These are phyloP conservation scores for Drosophila subquinaria DNA, from an alignment of 2,888 invertebrate species.

Conservation along the genomic window DNA sequence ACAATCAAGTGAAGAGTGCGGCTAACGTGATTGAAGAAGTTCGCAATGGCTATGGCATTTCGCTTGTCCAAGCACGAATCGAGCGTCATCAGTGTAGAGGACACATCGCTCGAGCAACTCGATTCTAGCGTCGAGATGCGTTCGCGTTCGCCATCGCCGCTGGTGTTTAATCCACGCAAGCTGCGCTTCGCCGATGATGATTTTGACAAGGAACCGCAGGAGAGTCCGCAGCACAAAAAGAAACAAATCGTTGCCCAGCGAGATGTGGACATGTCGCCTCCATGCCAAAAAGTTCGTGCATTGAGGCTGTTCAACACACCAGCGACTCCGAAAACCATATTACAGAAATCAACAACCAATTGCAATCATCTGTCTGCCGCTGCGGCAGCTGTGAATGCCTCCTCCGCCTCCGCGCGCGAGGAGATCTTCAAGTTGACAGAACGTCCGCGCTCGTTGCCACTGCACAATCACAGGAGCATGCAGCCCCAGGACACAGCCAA, in stretches of 20 bases:
- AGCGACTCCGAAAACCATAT: conserved; percentile 93
- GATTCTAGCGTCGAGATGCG: conserved; percentile 82
- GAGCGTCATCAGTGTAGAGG: conserved; percentile 57
- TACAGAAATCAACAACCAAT: conserved; percentile 87
- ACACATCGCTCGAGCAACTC: conserved; percentile 70
- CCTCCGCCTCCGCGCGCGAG: conserved; percentile 29
- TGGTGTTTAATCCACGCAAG: conserved; percentile 83
- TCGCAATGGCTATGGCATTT: conserved; percentile 74
- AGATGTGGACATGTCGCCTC: conserved; percentile 85
- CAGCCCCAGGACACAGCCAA: conserved; percentile 87
- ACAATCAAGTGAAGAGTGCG: conserved; percentile 12
- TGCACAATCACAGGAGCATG: conserved; percentile 81
- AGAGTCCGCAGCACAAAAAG: conserved; percentile 61
- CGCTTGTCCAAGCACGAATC: conserved; percentile 69
- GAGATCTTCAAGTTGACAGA: conserved; percentile 70
- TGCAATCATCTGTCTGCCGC: conserved; percentile 83
- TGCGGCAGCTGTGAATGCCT: conserved; percentile 63
- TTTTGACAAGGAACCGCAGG: conserved; percentile 67
- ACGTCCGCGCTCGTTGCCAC: conserved; percentile 85
- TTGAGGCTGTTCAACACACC: conserved; percentile 93
- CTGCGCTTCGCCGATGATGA: conserved; percentile 83
- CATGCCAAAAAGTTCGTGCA: conserved; percentile 88
- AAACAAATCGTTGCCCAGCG: conserved; percentile 21
- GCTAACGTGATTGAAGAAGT: conserved; percentile 14
- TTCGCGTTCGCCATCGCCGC: conserved; percentile 81